Evolutionary conservation across 2,888 invertebrate genomes (phyloP), one percentile per base, ranked within the genome.

Genomic region (Eurytoma adleriae): DNA sequence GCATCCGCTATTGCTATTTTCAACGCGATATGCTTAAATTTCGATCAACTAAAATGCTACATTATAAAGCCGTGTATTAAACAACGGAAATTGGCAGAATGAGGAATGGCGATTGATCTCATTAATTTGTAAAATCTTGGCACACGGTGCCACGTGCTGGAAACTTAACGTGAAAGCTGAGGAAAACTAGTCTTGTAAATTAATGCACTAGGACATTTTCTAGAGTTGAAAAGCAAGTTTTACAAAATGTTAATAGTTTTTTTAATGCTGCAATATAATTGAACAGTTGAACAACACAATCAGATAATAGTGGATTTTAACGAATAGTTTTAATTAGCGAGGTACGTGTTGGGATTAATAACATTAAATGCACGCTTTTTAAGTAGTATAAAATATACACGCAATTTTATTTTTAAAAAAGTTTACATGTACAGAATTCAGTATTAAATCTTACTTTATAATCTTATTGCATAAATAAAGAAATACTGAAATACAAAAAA

Each of bases 311-410:
- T 14, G 5, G n/a, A 20, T n/a, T 27, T 7, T 24, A 27, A 40
- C 56, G 50, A 67, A 13, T 16, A 59, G 57, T 72, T 12, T 20
- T 67, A 59, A 66, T 66, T 64, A 24, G 27, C 16, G 48, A 66
- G 20, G 64, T 59, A 75, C 59, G 67, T 59, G 54, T 18, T 40
- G 24, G 27, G 16, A 67, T 54, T 16, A 20, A 48, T 56, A 66
- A 56, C 57, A 18, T 64, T 12, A 5, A 40, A 64, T 40, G 16
- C 10, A n/a, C 10, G n/a, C n/a, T 56, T 57, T 68, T 30, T 61
- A 56, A 54, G 56, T n/a, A n/a, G 7, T 73, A 73, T 62, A 69
- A 66, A 73, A 59, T 78, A 57, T 76, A 62, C 62, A 76, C 50
- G 52, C 14, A 66, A 70, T 59, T 71, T 57, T 66, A 59, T 78